phyloP scores from a whole-genome alignment of 23 tunicate species.

The Aplidium turbinatum region DNA sequence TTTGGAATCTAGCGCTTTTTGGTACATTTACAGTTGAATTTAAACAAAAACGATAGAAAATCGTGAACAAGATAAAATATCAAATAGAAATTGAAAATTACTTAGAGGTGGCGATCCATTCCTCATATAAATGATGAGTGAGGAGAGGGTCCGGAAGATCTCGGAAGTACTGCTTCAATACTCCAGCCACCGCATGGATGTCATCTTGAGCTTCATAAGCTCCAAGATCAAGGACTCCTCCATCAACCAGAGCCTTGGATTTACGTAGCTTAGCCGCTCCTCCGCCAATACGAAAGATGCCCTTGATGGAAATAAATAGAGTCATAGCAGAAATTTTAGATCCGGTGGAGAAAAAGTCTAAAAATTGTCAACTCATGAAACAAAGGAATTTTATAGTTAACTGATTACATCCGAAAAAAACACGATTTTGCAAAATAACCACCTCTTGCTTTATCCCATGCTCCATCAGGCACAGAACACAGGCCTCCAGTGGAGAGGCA shows the following conservation, averaged over 20 bases:
- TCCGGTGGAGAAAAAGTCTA: no score
- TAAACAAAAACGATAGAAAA: no score
- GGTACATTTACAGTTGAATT: no score
- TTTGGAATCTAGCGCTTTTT: no score
- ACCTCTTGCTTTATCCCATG: conserved; percentile 83
- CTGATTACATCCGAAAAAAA: no score
- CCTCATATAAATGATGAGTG: conserved; percentile 60
- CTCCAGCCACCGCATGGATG: conserved; percentile 89
- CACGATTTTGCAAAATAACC: no score
- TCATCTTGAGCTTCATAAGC: conserved; percentile 83
- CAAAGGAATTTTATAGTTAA: no score
- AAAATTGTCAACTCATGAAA: no score
- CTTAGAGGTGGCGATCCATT: conserved; percentile 32
- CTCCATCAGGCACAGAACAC: conserved; percentile 61
- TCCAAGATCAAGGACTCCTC: conserved; percentile 73
- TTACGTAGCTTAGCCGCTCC: conserved; percentile 75
- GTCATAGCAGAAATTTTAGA: no score
- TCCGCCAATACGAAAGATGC: conserved; percentile 86
- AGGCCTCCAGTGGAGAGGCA: conserved; percentile 85
- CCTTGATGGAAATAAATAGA: conserved; percentile 60
- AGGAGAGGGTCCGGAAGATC: conserved; percentile 87
- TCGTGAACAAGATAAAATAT: no score
- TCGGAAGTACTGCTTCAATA: conserved; percentile 81
- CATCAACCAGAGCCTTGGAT: conserved; percentile 72
- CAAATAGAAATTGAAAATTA: neutral